Base-by-base conservation (phyloP, 2,888 invertebrate species). In the Leptinotarsa juncta region DNA sequence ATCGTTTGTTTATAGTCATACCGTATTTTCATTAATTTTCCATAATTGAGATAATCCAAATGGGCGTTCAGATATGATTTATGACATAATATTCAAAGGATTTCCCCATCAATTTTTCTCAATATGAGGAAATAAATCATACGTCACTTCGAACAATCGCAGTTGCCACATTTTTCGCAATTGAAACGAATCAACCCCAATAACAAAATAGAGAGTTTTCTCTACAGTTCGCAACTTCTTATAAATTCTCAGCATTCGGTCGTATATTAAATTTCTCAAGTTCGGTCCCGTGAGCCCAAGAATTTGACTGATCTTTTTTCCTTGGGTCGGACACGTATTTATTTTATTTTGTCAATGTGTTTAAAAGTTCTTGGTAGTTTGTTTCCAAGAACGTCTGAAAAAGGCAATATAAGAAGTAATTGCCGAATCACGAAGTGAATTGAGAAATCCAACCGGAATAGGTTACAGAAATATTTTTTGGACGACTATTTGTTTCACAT, bases 251-350 rank as follows among this genome's bases (percentile, higher is more conserved):
- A 62, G 69, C 81, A 77, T 81, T 78, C 77, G 74, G 77, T 77
- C 80, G 26, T 81, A 81, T 81, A 82, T 82, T 82, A 82, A 82
- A 82, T 82, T 82, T 82, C 80, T 80, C 73, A 77, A 81, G 77
- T 81, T 77, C 76, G 73, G 74, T 81, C 80, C 80, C 81, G 65
- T 72, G 78, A 77, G 80, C 67, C 70, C 72, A 79, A 78, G 80
- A 81, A 81, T 82, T 82, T 81, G 81, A 82, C 81, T 81, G 81
- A 81, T 81, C 81, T 81, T 80, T 81, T 80, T 77, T 74, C 57
- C 70, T 71, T 18, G 65, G 72, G 72, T 75, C 73, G 72, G 53
- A 73, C 72, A 75, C 79, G 79, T 81, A 77, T 80, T 81, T 78
- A 79, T 79, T 79, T 74, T 76, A 78, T 78, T 74, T 75, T 70